Evolutionary conservation across 2,888 invertebrate species (phyloP).

Genomic region (Brenthis daphne): DNA sequence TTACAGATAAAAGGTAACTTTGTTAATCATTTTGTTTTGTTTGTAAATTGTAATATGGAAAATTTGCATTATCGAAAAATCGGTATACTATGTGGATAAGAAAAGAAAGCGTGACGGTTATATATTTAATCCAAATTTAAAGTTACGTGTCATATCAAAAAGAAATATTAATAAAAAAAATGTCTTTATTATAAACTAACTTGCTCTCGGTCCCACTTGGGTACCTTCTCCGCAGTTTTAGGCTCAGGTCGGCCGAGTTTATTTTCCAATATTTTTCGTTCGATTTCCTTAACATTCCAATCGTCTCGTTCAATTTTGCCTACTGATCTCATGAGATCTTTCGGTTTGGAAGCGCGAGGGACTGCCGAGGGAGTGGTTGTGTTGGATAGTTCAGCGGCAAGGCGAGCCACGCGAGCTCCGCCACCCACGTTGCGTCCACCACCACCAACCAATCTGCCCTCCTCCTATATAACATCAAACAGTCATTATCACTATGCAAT

Average conservation of each 20-base stretch:
- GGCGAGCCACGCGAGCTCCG: slow-evolving; percentile 64
- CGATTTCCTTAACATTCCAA: slow-evolving; percentile 95
- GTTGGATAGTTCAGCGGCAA: slow-evolving; percentile 90
- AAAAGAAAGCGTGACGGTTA: no score
- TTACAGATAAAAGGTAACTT: slow-evolving; percentile 2
- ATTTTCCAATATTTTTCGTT: slow-evolving; percentile 92
- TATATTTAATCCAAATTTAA: no score
- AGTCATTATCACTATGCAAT: neutral
- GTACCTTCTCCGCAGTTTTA: slow-evolving; percentile 88
- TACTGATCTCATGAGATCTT: slow-evolving; percentile 92
- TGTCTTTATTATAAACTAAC: slow-evolving; percentile 50
- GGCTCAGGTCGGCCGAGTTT: slow-evolving; percentile 85
- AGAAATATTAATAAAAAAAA: no score
- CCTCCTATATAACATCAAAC: slow-evolving; percentile 56
- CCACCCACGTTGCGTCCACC: slow-evolving; percentile 59
- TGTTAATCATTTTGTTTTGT: neutral
- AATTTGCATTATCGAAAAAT: no score
- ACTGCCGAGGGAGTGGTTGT: slow-evolving; percentile 77
- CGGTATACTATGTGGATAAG: no score
- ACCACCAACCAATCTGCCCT: slow-evolving; percentile 65
- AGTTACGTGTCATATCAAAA: no score
- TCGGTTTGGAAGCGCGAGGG: slow-evolving; percentile 86
- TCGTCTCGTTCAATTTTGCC: slow-evolving; percentile 94
- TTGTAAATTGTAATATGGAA: no score
- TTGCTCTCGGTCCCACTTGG: slow-evolving; percentile 95